Base-by-base conservation (phyloP, 2,888 invertebrate genomes). In the Lypha dubia region DNA sequence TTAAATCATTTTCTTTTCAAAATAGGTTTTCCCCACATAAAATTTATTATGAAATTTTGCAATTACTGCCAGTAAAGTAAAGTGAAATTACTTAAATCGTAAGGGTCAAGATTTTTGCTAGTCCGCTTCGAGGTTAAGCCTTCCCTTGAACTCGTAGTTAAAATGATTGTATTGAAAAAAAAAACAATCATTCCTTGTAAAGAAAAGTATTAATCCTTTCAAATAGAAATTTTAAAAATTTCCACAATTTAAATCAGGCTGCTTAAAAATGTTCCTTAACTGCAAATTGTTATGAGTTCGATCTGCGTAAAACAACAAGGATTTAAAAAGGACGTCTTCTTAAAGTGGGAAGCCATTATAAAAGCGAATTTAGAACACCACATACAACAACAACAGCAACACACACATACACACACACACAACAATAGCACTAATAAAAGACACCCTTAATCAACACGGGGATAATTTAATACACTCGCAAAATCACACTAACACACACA, bases 331-430 rank as follows among this genome's bases (percentile, higher is more conserved):
- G 38, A 63, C 63, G 73, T 84, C 73, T 84, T 68, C 41, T 63
- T 17, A 74, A 84, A 81, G 68, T 77, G 60, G 81, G 84, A 81
- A 81, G 84, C 84, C 84, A 84, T 84, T 84, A 70, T 63, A 49
- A 32, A 79, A 79, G 8, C 20, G 28, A 44, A 71, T 49, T 65
- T 51, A 65, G 28, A 49, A 24, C 35, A 60, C 15, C 44, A 71
- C 67, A 51, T 53, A 53, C 15, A 53, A n/a, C 41, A 75, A 24
- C 22, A 17, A 71, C 60, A 60, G 60, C 60, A 53, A 63, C 53
- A 20, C 51, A n/a, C 22, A 8, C 41, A 63, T n/a, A n/a, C n/a
- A n/a, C n/a, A n/a, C n/a, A n/a, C n/a, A n/a, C n/a, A 6, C 5
- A 3, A 58, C 13, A 22, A 3, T 38, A 38, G 5, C 1, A 13